Conservation (phyloP, 2,888 invertebrate species). For the Microctonus aethiopoides region DNA sequence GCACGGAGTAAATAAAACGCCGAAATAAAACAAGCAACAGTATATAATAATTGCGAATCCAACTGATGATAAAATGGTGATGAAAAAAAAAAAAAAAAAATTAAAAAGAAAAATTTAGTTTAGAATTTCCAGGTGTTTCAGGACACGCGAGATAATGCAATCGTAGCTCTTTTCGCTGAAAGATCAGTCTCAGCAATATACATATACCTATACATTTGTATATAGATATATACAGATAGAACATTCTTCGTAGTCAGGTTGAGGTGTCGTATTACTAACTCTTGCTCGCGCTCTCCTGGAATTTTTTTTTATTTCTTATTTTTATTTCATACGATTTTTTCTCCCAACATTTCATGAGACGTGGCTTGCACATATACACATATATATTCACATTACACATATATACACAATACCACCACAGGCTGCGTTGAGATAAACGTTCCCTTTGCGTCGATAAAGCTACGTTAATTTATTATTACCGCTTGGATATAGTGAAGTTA, state of each 20-base stretch:
- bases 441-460: constrained; percentile 53
- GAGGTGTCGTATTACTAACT: constrained; percentile 55
- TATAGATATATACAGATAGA: constrained; percentile 39
- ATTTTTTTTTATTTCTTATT: background rate
- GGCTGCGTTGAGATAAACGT: constrained; percentile 53
- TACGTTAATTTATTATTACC: constrained; percentile 54
- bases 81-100: background rate
- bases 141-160: constrained; percentile 22
- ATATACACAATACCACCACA: no score
- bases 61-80: background rate
- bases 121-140: constrained; percentile 46
- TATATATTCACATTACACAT: no score
- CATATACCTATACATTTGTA: background rate
- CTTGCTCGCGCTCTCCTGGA: constrained; percentile 40
- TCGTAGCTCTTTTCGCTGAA: background rate
- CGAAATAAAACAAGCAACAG: background rate
- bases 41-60: background rate
- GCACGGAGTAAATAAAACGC: background rate
- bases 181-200: background rate
- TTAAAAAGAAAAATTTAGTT: constrained; percentile 45
- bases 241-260: constrained; percentile 47
- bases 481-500: background rate
- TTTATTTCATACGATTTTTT: background rate
- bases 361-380: constrained; percentile 24
- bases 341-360: constrained; percentile 33